Evolutionary conservation across 53 echinoderm and acorn worm species (phyloP).

Genomic region (Arbacia lixula): DNA sequence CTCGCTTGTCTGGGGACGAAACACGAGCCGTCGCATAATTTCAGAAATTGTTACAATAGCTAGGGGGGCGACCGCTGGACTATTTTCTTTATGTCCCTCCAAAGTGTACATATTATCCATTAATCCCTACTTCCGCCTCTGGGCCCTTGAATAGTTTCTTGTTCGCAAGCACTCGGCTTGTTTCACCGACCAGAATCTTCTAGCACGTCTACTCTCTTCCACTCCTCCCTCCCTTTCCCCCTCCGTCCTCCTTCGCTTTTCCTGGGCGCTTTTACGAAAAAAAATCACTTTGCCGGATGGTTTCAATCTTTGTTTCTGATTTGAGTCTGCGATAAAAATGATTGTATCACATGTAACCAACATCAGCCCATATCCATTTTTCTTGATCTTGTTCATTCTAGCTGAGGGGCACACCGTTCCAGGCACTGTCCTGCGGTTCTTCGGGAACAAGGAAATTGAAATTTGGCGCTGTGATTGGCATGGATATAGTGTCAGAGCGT

Average conservation of each 20-base stretch:
- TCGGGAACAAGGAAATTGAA: constrained; percentile 33
- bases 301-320: constrained; percentile 27
- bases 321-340: constrained; percentile 9
- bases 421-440: background rate
- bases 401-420: constrained; percentile 26
- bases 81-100: constrained; percentile 57
- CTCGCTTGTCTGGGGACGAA: constrained; percentile 55
- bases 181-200: background rate
- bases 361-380: constrained; percentile 11
- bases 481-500: constrained; percentile 44
- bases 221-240: background rate
- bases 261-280: background rate
- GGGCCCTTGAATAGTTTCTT: constrained; percentile 10
- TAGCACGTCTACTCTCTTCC: background rate
- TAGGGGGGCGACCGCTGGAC: constrained; percentile 49
- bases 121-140: constrained; percentile 57
- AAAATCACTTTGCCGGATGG: background rate
- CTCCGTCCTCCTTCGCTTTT: background rate
- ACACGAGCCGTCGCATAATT: constrained; percentile 51
- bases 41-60: constrained; percentile 63
- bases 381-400: constrained; percentile 1
- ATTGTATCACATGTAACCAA: constrained; percentile 11
- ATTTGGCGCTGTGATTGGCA: constrained; percentile 46
- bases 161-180: constrained; percentile 22
- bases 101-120: constrained; percentile 59